phyloP scores from a whole-genome alignment of 2,113 vertebrate genomes.

The Lanius ludovicianus region DNA sequence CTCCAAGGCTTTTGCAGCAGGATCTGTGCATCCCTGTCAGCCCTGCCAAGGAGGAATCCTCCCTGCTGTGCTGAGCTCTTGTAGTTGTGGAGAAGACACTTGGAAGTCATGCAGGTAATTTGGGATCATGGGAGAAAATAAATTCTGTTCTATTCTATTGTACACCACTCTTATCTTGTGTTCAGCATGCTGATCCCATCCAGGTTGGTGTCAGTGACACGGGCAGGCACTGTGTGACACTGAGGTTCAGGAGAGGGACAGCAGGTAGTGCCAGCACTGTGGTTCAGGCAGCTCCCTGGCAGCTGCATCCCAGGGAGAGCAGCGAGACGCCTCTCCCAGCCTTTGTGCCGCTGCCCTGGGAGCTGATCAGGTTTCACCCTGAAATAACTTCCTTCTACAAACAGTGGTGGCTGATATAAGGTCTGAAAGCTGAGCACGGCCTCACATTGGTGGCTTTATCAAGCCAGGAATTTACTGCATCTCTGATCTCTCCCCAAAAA shows the following conservation, averaged over 20 bases:
- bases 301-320: not conserved
- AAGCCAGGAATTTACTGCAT: not conserved
- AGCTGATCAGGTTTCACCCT: constrained; percentile 16
- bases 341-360: not conserved
- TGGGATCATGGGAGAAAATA: not conserved
- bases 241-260: not conserved
- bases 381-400: constrained; percentile 40
- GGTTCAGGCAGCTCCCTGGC: not conserved
- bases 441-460: not conserved
- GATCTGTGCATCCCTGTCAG: not conserved
- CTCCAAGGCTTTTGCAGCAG: not conserved
- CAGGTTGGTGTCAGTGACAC: fast-evolving
- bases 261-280: not conserved
- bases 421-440: constrained; percentile 13
- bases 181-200: not conserved
- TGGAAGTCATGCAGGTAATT: not conserved
- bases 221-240: not conserved
- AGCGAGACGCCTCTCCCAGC: not conserved
- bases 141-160: not conserved
- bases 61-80: not conserved
- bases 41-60: not conserved
- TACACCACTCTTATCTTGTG: not conserved
- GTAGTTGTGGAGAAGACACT: not conserved
- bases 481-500: not conserved
- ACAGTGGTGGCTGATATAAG: not conserved